Conservation (phyloP, 1,140 invertebrate genomes). For the Chironomus striatipennis region DNA sequence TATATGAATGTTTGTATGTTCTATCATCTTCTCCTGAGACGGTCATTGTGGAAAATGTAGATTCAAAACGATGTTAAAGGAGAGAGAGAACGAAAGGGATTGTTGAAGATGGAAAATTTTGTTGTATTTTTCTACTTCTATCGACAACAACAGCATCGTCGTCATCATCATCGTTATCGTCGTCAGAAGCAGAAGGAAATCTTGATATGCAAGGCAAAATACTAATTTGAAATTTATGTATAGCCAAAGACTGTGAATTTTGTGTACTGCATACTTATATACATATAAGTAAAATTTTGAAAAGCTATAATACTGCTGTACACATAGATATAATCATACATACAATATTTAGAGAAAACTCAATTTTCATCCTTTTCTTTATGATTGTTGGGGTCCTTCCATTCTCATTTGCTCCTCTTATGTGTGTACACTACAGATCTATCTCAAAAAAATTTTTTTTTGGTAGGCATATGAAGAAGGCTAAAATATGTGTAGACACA, state of each 20-base stretch:
- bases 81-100: no score
- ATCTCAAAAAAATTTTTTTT: no score
- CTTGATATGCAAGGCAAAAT: constrained; percentile 12
- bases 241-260: background rate
- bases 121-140: no score
- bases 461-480: background rate
- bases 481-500: constrained; percentile 9
- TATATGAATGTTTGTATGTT: constrained; percentile 1
- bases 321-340: background rate
- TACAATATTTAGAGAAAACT: background rate
- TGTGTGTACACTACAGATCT: no score
- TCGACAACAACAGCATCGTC: background rate
- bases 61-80: no score
- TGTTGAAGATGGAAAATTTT: no score
- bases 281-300: background rate
- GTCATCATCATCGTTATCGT: background rate
- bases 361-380: constrained; percentile 5
- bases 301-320: background rate
- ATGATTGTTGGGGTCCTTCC: background rate
- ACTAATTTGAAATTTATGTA: constrained; percentile 15
- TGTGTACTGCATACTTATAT: background rate
- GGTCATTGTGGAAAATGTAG: background rate
- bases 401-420: no score
- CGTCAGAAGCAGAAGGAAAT: constrained; percentile 12
- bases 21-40: background rate